Base-by-base conservation (phyloP, 2,797 vertebrate genomes). In the Chiroxiphia lanceolata region DNA sequence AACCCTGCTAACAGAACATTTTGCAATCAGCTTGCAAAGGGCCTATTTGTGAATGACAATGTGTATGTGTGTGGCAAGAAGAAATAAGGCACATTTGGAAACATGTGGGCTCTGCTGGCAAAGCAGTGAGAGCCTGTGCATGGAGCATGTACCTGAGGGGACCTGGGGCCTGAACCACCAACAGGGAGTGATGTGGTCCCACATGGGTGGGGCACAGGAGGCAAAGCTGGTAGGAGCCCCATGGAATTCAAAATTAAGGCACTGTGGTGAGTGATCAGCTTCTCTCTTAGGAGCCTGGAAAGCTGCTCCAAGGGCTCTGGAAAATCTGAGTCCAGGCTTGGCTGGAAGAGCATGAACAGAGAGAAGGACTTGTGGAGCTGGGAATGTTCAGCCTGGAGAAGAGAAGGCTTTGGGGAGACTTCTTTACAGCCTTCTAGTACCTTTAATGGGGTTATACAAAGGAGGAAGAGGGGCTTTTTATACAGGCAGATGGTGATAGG, bases 371-470 rank as follows among this genome's bases (percentile, higher is more conserved):
- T 45, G 34, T 3, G 23, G 51, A 17, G 50, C 10, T 64, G 20
- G 38, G 50, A 12, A 2, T 51, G 29, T 7, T 45, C 65, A 59
- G 25, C 0, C 0, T 11, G 25, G 57, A 40, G n/a, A 17, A 33
- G 23, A 57, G 50, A 38, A 77, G 17, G 57, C 21, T 70, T 29
- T n/a, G 29, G 36, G 20, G 33, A 50, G 11, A 31, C 76, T 70
- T n/a, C 16, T 38, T n/a, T 45, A 11, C 50, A 70, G 20, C n/a
- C 21, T 29, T 76, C 19, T 23, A 50, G 19, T 19, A 26, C 23
- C 16, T 36, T 15, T 36, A 25, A 19, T 60, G 9, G 48, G 11
- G 7, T 50, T 23, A 44, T 22, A 21, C 10, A 71, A 23, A 64
- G 17, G n/a, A 64, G n/a, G 29, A 51, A 78, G 17, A 59, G 25